Conservation (phyloP, 2,797 vertebrate genomes). For the Bovichtus variegatus region DNA sequence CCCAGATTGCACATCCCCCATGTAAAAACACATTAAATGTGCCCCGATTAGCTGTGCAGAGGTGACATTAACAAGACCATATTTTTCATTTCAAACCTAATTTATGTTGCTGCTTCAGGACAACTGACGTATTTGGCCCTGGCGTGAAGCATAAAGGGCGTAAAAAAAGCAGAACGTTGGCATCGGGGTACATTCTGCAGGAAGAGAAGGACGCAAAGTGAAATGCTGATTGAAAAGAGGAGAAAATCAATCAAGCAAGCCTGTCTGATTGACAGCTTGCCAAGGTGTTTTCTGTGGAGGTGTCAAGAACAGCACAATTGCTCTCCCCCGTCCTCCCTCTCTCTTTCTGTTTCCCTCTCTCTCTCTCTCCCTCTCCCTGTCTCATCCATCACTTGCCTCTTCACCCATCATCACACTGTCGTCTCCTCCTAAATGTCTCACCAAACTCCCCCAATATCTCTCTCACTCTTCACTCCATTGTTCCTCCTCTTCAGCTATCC, state of each 20-base stretch:
- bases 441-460: slow-evolving; percentile 71
- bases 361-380: slow-evolving; percentile 62
- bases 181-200: slow-evolving; percentile 67
- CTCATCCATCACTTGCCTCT: slow-evolving; percentile 84
- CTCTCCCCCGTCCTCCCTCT: slow-evolving; percentile 66
- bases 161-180: slow-evolving; percentile 40
- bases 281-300: slow-evolving; percentile 86
- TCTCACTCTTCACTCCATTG: slow-evolving; percentile 71
- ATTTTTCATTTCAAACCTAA: slow-evolving; percentile 37
- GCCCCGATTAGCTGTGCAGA: slow-evolving; percentile 8
- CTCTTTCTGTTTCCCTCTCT: slow-evolving; percentile 58
- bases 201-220: slow-evolving; percentile 72
- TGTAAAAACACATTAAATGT: background rate
- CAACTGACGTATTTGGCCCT: slow-evolving; percentile 25
- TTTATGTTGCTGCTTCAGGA: slow-evolving; percentile 33
- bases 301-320: slow-evolving; percentile 86
- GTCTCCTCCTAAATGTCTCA: slow-evolving; percentile 75
- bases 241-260: slow-evolving; percentile 85
- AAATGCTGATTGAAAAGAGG: slow-evolving; percentile 86
- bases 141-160: slow-evolving; percentile 27
- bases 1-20: background rate
- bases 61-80: slow-evolving; percentile 16
- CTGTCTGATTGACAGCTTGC: slow-evolving; percentile 84
- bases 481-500: slow-evolving; percentile 58
- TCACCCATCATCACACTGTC: slow-evolving; percentile 78